Evolutionary conservation across 2,888 invertebrate genomes (phyloP), one percentile per base, ranked within the genome.

Genomic region (Trisateles emortualis): DNA sequence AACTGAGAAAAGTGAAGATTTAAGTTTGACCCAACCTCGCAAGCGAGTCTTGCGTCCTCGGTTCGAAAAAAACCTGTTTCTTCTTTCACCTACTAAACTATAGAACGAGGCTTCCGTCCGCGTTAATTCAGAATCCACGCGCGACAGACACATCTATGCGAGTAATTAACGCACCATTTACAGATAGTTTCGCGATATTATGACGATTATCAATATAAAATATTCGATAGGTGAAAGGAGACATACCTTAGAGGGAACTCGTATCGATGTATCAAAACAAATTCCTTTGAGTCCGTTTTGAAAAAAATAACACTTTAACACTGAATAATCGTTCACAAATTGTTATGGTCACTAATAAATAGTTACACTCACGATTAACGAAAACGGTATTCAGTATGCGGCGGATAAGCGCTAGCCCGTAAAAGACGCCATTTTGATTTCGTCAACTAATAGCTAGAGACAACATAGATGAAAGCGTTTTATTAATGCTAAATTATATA

Each of bases 371-470:
- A 76, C 79, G 77, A 78, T 77, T 74, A 73, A 73, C 70, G 64
- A 76, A 82, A 84, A 83, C 79, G 72, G 75, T 75, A 74, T 74
- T 72, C 78, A 80, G 80, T 85, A 83, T 86, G 84, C 90, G 89
- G 90, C 88, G 80, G 86, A 88, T 88, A 86, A 81, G 86, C 85
- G 84, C 87, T 89, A 90, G 81, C 80, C 84, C 83, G 84, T 86
- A 86, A 87, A 87, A 86, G 88, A 89, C 90, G 92, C 92, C 92
- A 92, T 92, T 92, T 92, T 92, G 92, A 92, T 92, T 90, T 92
- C 92, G 91, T 92, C 92, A 89, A 92, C 91, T 91, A 88, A 81
- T 74, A 72, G 60, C 79, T 74, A 87, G 72, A 88, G 87, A 90
- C 85, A 87, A 86, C 52, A 76, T 70, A 82, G 74, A 81, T 0